Conservation (phyloP, 2,797 vertebrate genomes). For the Valencia hispanica region DNA sequence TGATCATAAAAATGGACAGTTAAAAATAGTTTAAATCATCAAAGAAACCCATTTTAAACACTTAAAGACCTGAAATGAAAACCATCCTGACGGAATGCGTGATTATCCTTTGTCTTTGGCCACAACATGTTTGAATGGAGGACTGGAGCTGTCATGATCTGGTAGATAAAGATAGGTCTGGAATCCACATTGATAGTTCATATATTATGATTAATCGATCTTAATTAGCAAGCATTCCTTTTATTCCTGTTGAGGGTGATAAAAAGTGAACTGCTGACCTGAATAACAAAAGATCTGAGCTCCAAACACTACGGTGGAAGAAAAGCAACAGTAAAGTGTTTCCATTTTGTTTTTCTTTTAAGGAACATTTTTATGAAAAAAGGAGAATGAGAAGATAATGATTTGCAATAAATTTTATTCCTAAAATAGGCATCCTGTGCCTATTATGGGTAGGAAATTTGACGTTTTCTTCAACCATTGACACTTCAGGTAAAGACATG, state of each 20-base stretch:
- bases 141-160: background rate
- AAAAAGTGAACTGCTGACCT: background rate
- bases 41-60: background rate
- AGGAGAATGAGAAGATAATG: background rate
- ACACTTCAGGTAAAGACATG: background rate
- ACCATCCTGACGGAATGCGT: background rate
- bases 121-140: background rate
- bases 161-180: background rate
- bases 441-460: background rate
- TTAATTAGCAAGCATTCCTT: background rate
- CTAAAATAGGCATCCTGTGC: constrained; percentile 39
- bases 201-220: background rate
- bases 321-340: background rate
- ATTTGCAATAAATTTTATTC: constrained; percentile 57
- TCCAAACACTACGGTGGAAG: background rate
- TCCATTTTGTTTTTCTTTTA: background rate
- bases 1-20: background rate
- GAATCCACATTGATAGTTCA: background rate
- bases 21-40: background rate
- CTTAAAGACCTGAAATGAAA: background rate
- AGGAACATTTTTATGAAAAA: background rate
- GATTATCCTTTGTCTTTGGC: background rate
- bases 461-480: background rate
- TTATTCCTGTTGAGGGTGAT: background rate
- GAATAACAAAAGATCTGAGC: background rate